phyloP scores from a whole-genome alignment of 2,888 invertebrate species.

The Frankliniella fusca region DNA sequence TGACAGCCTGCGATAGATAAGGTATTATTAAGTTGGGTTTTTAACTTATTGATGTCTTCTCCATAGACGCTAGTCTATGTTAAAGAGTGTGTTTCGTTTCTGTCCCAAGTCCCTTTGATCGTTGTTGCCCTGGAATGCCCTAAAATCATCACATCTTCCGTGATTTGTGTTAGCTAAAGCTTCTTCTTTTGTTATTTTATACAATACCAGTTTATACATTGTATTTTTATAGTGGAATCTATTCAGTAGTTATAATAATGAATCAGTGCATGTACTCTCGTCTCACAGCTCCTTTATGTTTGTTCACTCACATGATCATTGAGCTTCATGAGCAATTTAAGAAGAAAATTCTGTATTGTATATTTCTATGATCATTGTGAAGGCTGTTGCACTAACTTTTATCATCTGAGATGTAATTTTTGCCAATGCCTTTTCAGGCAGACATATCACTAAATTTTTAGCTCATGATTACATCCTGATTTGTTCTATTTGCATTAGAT shows the following conservation, averaged over 20 bases:
- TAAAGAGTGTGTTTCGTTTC: not conserved
- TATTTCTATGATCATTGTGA: no score
- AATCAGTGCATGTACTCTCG: not conserved
- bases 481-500: slow-evolving; percentile 31
- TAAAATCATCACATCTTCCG: slow-evolving; percentile 2
- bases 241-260: slow-evolving; percentile 32
- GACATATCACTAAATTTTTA: slow-evolving; percentile 32
- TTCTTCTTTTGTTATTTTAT: slow-evolving; percentile 20
- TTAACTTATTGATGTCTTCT: slow-evolving; percentile 29
- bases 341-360: no score
- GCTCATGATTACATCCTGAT: slow-evolving; percentile 33
- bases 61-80: slow-evolving; percentile 31
- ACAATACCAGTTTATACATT: slow-evolving; percentile 19
- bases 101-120: not conserved
- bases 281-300: not conserved
- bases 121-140: not conserved
- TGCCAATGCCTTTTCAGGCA: not conserved
- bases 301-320: no score
- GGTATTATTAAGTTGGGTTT: not conserved
- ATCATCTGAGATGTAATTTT: not conserved
- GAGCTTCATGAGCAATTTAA: no score
- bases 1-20: not conserved
- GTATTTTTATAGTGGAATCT: slow-evolving; percentile 26
- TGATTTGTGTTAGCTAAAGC: slow-evolving; percentile 12
- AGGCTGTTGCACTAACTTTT: no score